phyloP scores from a whole-genome alignment of 2,797 vertebrate genomes.

The Argentina silus region DNA sequence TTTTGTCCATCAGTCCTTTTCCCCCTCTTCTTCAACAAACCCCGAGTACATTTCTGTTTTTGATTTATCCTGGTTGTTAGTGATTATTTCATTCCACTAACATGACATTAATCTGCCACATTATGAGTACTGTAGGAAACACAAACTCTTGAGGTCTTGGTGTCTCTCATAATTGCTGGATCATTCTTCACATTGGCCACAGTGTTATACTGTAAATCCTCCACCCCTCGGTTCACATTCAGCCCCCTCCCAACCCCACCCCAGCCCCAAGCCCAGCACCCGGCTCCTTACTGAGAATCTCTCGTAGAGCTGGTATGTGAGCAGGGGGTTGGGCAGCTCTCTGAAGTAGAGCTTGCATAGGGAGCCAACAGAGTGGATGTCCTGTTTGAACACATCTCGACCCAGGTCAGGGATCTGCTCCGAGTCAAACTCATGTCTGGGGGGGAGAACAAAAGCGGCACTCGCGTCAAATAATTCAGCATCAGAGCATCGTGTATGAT shows the following conservation, averaged over 20 bases:
- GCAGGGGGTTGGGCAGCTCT: constrained; percentile 96
- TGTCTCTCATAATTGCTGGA: constrained; percentile 27
- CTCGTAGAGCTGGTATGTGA: constrained; percentile 98
- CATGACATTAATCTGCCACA: neutral
- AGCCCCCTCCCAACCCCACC: constrained; percentile 6
- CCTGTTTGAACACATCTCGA: constrained; percentile 93
- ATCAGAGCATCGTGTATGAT: constrained; percentile 1
- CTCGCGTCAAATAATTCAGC: no score
- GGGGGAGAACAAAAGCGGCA: neutral
- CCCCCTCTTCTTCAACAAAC: constrained; percentile 40
- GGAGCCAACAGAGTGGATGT: constrained; percentile 97
- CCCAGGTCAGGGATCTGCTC: constrained; percentile 97
- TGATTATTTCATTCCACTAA: constrained; percentile 35
- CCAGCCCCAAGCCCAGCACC: neutral
- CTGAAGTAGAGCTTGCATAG: constrained; percentile 98
- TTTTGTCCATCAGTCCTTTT: constrained; percentile 20
- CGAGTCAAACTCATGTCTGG: constrained; percentile 96
- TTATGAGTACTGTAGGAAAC: neutral
- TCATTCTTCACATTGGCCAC: neutral
- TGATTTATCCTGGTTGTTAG: constrained; percentile 34
- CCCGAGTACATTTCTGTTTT: constrained; percentile 3
- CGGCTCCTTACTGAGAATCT: constrained; percentile 92
- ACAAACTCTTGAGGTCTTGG: neutral
- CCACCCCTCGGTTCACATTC: neutral
- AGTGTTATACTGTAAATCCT: neutral